A percentile compares a stretch with the other conserved stretches of the same genome.
phyloP scores from a whole-genome alignment of 1,140 invertebrate species.

The Drosophila ercepeae region DNA sequence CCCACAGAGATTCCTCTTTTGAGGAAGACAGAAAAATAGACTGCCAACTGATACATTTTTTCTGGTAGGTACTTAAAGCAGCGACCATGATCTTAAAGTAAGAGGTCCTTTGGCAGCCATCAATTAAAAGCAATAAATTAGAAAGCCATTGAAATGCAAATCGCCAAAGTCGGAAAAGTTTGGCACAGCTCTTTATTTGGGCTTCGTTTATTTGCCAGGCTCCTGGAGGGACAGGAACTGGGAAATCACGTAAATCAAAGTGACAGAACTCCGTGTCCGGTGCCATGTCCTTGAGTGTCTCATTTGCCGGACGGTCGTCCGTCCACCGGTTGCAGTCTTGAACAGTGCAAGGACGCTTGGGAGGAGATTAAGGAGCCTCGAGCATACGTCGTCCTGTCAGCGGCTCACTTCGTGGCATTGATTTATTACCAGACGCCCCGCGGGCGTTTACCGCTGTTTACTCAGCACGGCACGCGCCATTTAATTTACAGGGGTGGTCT shows the following conservation, averaged over 20 bases:
- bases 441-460: slow-evolving; percentile 26
- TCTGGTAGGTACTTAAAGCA: slow-evolving; percentile 46
- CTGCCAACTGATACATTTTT: slow-evolving; percentile 5
- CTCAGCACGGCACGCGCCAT: slow-evolving; percentile 64
- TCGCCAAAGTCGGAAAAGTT: slow-evolving; percentile 43
- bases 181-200: slow-evolving; percentile 10
- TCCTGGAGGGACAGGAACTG: background rate
- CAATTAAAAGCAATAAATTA: slow-evolving; percentile 76
- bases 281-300: slow-evolving; percentile 14
- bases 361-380: slow-evolving; percentile 34
- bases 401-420: slow-evolving; percentile 53
- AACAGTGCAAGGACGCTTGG: slow-evolving; percentile 27
- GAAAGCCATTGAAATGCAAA: slow-evolving; percentile 71
- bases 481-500: slow-evolving; percentile 35
- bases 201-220: slow-evolving; percentile 2
- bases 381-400: slow-evolving; percentile 64
- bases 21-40: slow-evolving; percentile 19
- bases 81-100: slow-evolving; percentile 41
- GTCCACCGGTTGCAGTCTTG: slow-evolving; percentile 27
- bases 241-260: slow-evolving; percentile 73
- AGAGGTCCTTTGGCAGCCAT: background rate
- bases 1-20: slow-evolving; percentile 55
- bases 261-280: slow-evolving; percentile 45
- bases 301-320: slow-evolving; percentile 20
- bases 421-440: slow-evolving; percentile 47